Conservation (phyloP, 2,888 invertebrate species). For the Tenthredo mesomela region DNA sequence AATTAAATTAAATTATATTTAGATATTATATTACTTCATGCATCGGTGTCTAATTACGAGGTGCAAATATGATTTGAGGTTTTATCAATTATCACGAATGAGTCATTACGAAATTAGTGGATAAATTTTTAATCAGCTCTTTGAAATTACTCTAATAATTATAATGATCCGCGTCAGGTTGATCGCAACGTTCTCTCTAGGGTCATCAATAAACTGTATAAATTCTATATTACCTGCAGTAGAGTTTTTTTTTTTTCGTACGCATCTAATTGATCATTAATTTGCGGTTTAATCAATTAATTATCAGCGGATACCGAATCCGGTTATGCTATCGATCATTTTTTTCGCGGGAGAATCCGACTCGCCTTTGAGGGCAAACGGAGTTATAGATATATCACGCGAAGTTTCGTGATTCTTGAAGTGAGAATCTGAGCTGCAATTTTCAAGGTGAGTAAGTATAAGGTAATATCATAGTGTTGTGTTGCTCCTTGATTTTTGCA, state of each 20-base stretch:
- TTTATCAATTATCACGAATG: slow-evolving; percentile 26
- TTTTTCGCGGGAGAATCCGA: neutral
- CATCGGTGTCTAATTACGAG: neutral
- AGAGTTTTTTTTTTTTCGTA: neutral
- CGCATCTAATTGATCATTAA: neutral
- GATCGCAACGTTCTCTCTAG: neutral
- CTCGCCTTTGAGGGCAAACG: neutral
- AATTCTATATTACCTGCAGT: neutral
- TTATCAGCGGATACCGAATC: slow-evolving; percentile 7
- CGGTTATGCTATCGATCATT: neutral
- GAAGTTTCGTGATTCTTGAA: neutral
- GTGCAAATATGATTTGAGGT: slow-evolving; percentile 1
- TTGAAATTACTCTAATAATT: neutral
- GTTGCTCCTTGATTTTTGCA: neutral
- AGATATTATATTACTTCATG: neutral
- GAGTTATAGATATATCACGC: neutral
- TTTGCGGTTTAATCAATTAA: neutral
- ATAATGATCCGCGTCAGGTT: neutral
- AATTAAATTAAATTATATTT: too few relatives aligned
- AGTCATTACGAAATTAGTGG: neutral
- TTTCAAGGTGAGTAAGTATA: neutral
- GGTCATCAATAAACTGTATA: neutral
- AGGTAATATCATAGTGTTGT: neutral
- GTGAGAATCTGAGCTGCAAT: neutral
- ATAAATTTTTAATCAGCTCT: slow-evolving; percentile 41